Base-by-base conservation (phyloP, 2,888 invertebrate genomes). In the Acleris emargana region DNA sequence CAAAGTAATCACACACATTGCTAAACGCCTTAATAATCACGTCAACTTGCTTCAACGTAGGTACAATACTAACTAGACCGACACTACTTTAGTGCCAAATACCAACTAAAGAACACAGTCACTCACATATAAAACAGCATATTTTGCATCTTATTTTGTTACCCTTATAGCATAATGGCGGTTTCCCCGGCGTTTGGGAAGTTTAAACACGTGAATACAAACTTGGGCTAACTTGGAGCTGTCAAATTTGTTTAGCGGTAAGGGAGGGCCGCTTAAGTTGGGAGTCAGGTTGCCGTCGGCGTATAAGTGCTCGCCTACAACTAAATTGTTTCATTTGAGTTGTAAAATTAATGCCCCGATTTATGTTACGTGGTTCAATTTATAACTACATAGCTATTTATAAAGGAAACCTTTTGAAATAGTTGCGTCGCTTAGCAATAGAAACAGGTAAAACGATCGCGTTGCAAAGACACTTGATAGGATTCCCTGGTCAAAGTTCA, bases 231-330 rank as follows among this genome's bases (percentile, higher is more conserved):
- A 91, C 84, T 91, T 89, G 78, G 81, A 88, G 90, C 92, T 91
- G 91, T 91, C 92, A 92, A 91, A 92, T 91, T 91, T 91, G 91
- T 91, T 91, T 89, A 91, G 91, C 85, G 90, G 91, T 86, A 80
- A 84, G 83, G 86, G 87, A 85, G 88, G 87, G 86, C 82, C 81
- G 87, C 83, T 84, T 83, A 89, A 87, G 89, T 89, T 86, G 82
- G 78, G 77, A 84, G 79, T 79, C 77, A 79, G 82, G 81, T 80
- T 80, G 90, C 89, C 87, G 82, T 79, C 75, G 87, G 91, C 90
- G 83, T 84, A 84, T 83, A 87, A 87, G 88, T 89, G 89, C 88
- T 88, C 83, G 83, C 85, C 79, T 89, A 80, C 83, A 83, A 88
- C 84, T 83, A 87, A 89, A 90, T 89, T 89, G 90, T 88, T 87